Evolutionary conservation across 1,140 invertebrate species (phyloP).

Genomic region (Tribolium madens): DNA sequence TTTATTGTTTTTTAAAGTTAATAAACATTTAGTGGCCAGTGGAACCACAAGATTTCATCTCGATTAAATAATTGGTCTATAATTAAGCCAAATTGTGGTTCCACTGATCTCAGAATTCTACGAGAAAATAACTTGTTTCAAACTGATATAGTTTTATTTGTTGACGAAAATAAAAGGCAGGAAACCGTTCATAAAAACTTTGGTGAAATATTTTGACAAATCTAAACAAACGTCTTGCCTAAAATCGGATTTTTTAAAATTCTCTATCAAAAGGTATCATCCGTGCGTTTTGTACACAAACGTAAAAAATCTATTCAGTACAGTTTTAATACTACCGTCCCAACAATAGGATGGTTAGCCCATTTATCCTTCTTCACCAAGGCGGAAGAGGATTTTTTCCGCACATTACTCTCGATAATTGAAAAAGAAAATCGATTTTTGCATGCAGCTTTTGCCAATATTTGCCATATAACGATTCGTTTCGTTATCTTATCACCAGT

Average conservation of each 20-base stretch:
- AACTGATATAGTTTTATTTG: too few species aligned
- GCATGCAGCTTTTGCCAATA: constrained; percentile 14
- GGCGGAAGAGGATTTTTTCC: constrained; percentile 14
- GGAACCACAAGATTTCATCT: too few species aligned
- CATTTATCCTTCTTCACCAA: not conserved
- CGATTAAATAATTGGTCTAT: too few species aligned
- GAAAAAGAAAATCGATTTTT: constrained; percentile 23
- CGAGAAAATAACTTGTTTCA: too few species aligned
- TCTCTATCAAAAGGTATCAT: constrained; percentile 22
- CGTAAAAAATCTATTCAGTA: constrained; percentile 14
- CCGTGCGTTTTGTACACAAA: constrained; percentile 18
- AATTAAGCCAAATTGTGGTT: too few species aligned
- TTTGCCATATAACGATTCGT: not conserved
- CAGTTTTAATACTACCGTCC: not conserved
- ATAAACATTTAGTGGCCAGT: too few species aligned
- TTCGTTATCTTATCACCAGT: not conserved
- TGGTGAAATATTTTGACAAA: constrained; percentile 20
- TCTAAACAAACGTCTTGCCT: constrained; percentile 19
- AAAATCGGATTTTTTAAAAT: constrained; percentile 7
- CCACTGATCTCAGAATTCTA: too few species aligned
- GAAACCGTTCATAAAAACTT: not conserved
- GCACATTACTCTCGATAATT: constrained; percentile 11
- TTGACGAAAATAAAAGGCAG: too few species aligned
- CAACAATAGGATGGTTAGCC: constrained; percentile 16
- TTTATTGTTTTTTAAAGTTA: too few species aligned